These are phyloP conservation scores for Centroberyx gerrardi DNA, from an alignment of 2,797 vertebrate species.

Conservation along the genomic window DNA sequence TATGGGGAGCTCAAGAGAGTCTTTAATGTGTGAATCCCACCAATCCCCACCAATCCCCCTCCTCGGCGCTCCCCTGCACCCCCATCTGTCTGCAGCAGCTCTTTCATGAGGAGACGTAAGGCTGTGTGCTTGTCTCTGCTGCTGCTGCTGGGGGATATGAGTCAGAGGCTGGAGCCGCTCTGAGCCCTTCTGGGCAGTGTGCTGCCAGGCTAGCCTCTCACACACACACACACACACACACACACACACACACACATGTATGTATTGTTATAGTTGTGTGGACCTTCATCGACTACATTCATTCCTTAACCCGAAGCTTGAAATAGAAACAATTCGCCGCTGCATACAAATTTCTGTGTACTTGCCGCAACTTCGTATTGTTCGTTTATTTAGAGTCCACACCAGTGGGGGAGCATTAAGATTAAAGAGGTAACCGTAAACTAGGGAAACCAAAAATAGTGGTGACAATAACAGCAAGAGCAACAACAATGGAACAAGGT, in stretches of 20 bases:
- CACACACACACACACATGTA: not conserved
- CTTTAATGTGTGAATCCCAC: conserved; percentile 53
- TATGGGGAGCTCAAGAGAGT: conserved; percentile 25
- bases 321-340: conserved; percentile 9
- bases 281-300: not conserved
- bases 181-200: conserved; percentile 17
- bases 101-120: conserved; percentile 18
- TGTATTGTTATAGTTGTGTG: not conserved
- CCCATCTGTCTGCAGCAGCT: not conserved
- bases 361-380: not conserved
- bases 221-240: not conserved
- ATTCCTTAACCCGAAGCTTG: not conserved
- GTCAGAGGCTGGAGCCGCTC: conserved; percentile 31
- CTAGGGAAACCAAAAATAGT: not conserved
- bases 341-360: not conserved
- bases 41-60: not conserved
- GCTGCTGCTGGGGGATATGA: conserved; percentile 11
- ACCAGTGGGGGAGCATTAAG: not conserved
- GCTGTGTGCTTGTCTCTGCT: conserved; percentile 7
- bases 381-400: not conserved
- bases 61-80: conserved; percentile 2
- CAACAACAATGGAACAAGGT: not conserved
- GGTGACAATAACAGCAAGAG: not conserved
- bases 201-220: not conserved
- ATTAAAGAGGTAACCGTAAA: conserved; percentile 6